These are phyloP conservation scores for Darevskia mixta DNA, from an alignment of 2,797 vertebrate species.

Conservation along the genomic window DNA sequence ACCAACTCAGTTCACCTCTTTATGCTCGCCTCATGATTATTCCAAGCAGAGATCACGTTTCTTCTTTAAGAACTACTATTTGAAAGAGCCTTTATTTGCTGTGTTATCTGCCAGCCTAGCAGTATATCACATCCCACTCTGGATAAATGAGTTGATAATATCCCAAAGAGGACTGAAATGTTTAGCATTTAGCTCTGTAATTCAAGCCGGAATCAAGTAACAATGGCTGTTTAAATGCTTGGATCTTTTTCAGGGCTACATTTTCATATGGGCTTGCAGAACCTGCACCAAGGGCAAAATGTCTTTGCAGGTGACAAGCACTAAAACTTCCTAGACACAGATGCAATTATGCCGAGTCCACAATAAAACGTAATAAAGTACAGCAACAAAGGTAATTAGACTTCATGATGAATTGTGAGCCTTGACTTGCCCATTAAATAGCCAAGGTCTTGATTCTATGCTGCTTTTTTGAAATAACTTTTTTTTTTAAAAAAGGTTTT, in stretches of 20 bases:
- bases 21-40: conserved; percentile 25
- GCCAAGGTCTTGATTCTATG: not conserved
- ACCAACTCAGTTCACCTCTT: conserved; percentile 14
- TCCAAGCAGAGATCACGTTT: conserved; percentile 61
- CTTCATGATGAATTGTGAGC: not conserved
- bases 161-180: conserved; percentile 63
- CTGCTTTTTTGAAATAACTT: not conserved
- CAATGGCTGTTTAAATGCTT: conserved; percentile 59
- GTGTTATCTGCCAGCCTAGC: conserved; percentile 51
- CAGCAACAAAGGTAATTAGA: conserved; percentile 55
- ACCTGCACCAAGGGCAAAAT: conserved; percentile 57
- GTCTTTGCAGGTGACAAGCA: conserved; percentile 63
- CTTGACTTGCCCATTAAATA: not conserved
- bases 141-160: conserved; percentile 62
- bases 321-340: conserved; percentile 64
- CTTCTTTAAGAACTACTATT: conserved; percentile 53
- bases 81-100: conserved; percentile 66
- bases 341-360: conserved; percentile 64
- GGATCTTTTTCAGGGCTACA: conserved; percentile 61
- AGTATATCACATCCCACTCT: conserved; percentile 49
- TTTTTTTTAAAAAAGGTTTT: not conserved
- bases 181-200: conserved; percentile 63
- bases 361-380: conserved; percentile 59
- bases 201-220: conserved; percentile 59
- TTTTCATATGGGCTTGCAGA: conserved; percentile 66